Conservation (phyloP, 2,113 vertebrate genomes). For the Tachuris rubrigastra region DNA sequence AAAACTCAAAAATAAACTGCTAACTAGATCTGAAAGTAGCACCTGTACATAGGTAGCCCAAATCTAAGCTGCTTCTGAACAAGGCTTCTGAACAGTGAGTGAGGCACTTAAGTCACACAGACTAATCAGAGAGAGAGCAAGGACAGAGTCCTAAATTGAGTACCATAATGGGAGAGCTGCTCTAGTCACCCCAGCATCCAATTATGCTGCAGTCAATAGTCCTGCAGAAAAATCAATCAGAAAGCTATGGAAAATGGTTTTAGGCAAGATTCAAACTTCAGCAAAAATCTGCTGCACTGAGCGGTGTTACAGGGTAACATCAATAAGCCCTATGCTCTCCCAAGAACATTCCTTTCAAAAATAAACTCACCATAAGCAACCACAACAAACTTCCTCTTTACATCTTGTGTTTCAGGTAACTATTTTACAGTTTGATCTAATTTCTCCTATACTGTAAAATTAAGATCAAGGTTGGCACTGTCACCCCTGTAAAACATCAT, state of each 20-base stretch:
- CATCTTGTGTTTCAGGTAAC: not conserved
- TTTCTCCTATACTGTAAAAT: not conserved
- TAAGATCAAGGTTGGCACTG: not conserved
- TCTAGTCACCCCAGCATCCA: not conserved
- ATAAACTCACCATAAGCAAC: not conserved
- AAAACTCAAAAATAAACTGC: not conserved
- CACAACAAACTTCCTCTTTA: not conserved
- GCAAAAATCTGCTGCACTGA: not conserved
- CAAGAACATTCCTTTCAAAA: not conserved
- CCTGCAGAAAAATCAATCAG: constrained; percentile 19
- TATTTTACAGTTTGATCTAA: not conserved
- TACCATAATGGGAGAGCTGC: not conserved
- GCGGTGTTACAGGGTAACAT: not conserved
- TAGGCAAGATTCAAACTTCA: constrained; percentile 15
- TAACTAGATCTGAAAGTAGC: not conserved
- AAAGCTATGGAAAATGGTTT: constrained; percentile 48
- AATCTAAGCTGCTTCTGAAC: not conserved
- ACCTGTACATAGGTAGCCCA: not conserved
- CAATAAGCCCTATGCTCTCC: not conserved
- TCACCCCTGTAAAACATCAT: not conserved
- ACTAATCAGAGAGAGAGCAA: not conserved
- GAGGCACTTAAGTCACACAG: not conserved
- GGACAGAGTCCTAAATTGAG: fast-evolving
- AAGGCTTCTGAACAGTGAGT: not conserved
- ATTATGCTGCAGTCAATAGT: not conserved